A percentile compares a stretch with the other conserved stretches of the same genome.
Conservation (phyloP, 2,888 invertebrate genomes). For the Reticulitermes lucifugus region DNA sequence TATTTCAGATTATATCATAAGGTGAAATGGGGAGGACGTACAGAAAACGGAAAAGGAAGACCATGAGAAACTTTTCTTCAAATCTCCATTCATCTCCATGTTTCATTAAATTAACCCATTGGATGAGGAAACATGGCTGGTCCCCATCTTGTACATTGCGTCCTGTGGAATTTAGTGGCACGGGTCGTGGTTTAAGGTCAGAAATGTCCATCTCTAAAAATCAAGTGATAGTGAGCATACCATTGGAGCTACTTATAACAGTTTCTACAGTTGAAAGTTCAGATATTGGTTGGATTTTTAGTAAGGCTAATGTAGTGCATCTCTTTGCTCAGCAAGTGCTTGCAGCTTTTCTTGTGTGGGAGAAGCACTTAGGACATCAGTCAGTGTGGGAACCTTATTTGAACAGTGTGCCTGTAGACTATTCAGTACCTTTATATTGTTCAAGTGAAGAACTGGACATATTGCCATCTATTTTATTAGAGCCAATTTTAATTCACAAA, state of each 20-base stretch:
- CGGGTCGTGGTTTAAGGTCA: conserved; percentile 82
- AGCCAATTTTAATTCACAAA: conserved; percentile 53
- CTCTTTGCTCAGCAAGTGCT: conserved; percentile 77
- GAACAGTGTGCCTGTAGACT: conserved; percentile 74
- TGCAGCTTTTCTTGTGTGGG: conserved; percentile 78
- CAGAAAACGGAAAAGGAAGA: conserved; percentile 33
- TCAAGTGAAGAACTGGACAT: conserved; percentile 66
- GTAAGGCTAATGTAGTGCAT: conserved; percentile 51
- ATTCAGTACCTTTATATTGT: conserved; percentile 78
- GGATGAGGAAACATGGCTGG: conserved; percentile 70
- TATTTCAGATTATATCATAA: neutral
- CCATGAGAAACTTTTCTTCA: neutral
- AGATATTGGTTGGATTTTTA: conserved; percentile 55
- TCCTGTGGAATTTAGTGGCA: conserved; percentile 71
- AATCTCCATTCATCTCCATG: conserved; percentile 18
- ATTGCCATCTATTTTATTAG: conserved; percentile 70
- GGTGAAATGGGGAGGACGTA: conserved; percentile 39
- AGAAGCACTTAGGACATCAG: conserved; percentile 68
- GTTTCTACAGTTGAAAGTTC: conserved; percentile 59
- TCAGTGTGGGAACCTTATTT: conserved; percentile 76
- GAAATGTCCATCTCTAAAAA: conserved; percentile 68
- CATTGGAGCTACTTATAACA: conserved; percentile 66
- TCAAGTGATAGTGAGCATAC: conserved; percentile 69
- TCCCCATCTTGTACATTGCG: conserved; percentile 68
- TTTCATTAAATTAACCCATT: conserved; percentile 65